These are phyloP conservation scores for Patiria miniata DNA, from an alignment of 35 echinoderm and acorn worm genomes.

Conservation along the genomic window DNA sequence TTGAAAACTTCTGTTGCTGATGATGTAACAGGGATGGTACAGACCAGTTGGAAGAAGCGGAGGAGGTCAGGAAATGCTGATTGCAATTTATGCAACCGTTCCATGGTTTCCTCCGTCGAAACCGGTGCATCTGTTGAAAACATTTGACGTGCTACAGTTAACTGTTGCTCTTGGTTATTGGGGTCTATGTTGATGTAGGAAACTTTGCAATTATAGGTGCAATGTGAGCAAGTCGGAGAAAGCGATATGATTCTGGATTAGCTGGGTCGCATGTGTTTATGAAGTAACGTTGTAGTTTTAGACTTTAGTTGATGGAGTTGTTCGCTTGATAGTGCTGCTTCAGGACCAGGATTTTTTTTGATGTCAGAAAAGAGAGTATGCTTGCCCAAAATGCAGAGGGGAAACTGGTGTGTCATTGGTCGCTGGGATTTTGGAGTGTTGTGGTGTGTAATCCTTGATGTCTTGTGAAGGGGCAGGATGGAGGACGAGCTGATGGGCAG, in stretches of 20 bases:
- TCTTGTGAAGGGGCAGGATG: no score
- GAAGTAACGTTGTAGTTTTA: no score
- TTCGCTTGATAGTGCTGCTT: no score
- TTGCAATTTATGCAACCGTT: conserved; percentile 31
- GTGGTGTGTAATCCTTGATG: no score
- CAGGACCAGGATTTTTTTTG: no score
- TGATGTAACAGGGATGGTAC: background rate
- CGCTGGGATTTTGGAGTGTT: no score
- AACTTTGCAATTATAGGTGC: conserved; percentile 23
- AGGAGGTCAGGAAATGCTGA: conserved; percentile 27
- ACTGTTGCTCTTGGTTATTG: conserved; percentile 31
- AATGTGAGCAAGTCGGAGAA: conserved; percentile 25
- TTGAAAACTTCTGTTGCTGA: no score
- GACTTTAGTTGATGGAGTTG: no score
- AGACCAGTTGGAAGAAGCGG: conserved; percentile 41
- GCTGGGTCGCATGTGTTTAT: conserved; percentile 47
- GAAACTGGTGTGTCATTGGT: no score
- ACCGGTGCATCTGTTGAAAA: conserved; percentile 14
- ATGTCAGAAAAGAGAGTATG: no score
- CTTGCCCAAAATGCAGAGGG: no score
- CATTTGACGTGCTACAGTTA: conserved; percentile 43
- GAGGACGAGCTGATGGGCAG: no score
- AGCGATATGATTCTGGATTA: conserved; percentile 40
- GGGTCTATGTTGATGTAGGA: conserved; percentile 32
- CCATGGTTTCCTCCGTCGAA: conserved; percentile 48